Conservation (phyloP, 2,888 invertebrate genomes). For the Volucella inflata region DNA sequence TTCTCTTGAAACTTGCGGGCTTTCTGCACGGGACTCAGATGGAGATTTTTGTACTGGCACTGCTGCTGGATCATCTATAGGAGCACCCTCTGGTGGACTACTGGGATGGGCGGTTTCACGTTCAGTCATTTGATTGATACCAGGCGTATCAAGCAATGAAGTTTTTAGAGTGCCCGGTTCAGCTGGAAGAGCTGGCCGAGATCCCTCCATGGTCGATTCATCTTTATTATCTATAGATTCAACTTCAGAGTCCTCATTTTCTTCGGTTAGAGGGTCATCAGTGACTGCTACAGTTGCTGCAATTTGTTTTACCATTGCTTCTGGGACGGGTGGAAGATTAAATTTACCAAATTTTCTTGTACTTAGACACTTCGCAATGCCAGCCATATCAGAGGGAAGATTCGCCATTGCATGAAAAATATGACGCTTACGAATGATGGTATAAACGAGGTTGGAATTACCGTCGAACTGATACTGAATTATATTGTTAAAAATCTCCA, state of each 20-base stretch:
- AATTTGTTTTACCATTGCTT: constrained; percentile 83
- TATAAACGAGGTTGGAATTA: constrained; percentile 99
- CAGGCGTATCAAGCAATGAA: constrained; percentile 95
- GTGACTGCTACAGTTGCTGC: constrained; percentile 72
- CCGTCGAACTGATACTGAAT: constrained; percentile 99
- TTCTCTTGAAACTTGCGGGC: constrained; percentile 75
- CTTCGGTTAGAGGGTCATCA: constrained; percentile 78
- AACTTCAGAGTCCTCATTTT: constrained; percentile 83
- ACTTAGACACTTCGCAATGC: constrained; percentile 87
- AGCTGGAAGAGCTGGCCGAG: constrained; percentile 92
- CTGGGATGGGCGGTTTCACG: constrained; percentile 94
- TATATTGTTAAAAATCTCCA: constrained; percentile 99
- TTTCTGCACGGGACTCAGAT: constrained; percentile 68
- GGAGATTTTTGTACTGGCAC: constrained; percentile 71
- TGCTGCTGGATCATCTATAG: constrained; percentile 35
- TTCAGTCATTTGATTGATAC: constrained; percentile 95
- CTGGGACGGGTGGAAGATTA: constrained; percentile 81
- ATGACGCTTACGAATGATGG: constrained; percentile 98
- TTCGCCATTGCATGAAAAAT: constrained; percentile 99
- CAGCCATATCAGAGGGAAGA: constrained; percentile 95
- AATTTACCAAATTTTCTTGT: constrained; percentile 84
- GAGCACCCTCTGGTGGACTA: constrained; percentile 73
- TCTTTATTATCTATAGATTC: constrained; percentile 76
- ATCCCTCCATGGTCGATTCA: constrained; percentile 89
- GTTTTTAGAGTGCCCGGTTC: constrained; percentile 96